Evolutionary conservation across 2,888 invertebrate species (phyloP).

Genomic region (Trichopoda pennipes): DNA sequence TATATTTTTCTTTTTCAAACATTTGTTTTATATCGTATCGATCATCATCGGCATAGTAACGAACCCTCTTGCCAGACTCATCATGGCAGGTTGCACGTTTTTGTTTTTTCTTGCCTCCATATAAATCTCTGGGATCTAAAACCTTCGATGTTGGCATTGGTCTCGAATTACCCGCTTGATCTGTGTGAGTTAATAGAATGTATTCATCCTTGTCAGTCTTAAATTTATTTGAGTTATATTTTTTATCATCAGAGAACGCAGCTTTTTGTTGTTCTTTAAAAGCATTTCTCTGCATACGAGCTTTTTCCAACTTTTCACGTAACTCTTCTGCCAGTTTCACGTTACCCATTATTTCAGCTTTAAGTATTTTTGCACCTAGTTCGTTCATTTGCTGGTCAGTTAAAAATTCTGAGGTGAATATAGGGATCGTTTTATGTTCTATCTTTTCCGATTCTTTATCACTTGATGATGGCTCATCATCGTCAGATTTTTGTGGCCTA

Average conservation of each 20-base stretch:
- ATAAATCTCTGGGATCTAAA: conserved; percentile 68
- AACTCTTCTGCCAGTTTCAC: conserved; percentile 85
- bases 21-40: conserved; percentile 91
- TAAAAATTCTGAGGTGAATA: conserved; percentile 80
- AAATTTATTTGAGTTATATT: conserved; percentile 23
- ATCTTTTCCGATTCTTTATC: conserved; percentile 42
- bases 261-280: conserved; percentile 66
- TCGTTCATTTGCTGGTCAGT: conserved; percentile 94
- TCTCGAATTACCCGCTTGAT: conserved; percentile 85
- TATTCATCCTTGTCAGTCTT: conserved; percentile 78
- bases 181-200: conserved; percentile 86
- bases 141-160: conserved; percentile 81
- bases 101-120: conserved; percentile 70
- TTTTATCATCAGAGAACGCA: conserved; percentile 6
- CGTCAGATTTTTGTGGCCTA: too few species aligned
- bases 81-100: conserved; percentile 86
- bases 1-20: conserved; percentile 91
- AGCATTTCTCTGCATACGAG: conserved; percentile 82
- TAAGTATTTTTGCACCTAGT: conserved; percentile 93
- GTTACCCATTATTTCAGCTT: conserved; percentile 97
- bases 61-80: conserved; percentile 87
- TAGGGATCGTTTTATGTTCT: conserved; percentile 23
- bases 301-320: conserved; percentile 87
- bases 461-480: conserved; percentile 44
- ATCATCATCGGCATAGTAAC: conserved; percentile 95